Evolutionary conservation across 2,888 invertebrate genomes (phyloP).

Genomic region (Chymomyza amoena): DNA sequence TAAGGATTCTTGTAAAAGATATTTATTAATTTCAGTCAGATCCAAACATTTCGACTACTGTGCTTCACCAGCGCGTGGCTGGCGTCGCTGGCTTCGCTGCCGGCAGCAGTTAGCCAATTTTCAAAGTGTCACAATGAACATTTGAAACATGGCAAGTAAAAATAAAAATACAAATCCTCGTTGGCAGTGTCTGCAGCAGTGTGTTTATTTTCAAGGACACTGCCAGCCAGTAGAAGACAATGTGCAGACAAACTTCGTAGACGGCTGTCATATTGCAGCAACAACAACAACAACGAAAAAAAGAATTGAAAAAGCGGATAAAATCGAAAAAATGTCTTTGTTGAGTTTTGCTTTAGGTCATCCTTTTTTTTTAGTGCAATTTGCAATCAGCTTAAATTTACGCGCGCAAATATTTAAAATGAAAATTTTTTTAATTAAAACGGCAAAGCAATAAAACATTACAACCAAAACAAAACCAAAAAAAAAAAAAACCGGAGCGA

Average conservation of each 20-base stretch:
- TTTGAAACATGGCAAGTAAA: constrained; percentile 16
- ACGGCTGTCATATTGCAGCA: neutral
- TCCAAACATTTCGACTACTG: too few species aligned
- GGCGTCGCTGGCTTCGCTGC: neutral
- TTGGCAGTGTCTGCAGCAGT: constrained; percentile 27
- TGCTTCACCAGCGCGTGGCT: too few species aligned
- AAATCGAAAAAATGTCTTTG: constrained; percentile 35
- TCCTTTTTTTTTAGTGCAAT: neutral
- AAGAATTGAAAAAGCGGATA: neutral
- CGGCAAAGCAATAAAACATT: constrained; percentile 3
- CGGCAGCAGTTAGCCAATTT: constrained; percentile 43
- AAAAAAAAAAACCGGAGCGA: neutral
- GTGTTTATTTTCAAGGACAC: constrained; percentile 65
- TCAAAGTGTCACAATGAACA: constrained; percentile 66
- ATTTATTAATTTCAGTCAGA: too few species aligned
- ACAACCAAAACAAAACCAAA: neutral
- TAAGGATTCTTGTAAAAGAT: too few species aligned
- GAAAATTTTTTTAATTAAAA: constrained; percentile 51
- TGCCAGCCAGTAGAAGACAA: neutral
- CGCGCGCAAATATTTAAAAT: constrained; percentile 38
- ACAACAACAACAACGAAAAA: neutral
- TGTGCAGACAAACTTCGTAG: neutral
- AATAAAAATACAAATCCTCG: constrained; percentile 14
- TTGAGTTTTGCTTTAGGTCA: constrained; percentile 9
- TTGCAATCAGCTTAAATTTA: neutral